Conservation (phyloP, 2,888 invertebrate species). For the Holacanthella duospinosa region DNA sequence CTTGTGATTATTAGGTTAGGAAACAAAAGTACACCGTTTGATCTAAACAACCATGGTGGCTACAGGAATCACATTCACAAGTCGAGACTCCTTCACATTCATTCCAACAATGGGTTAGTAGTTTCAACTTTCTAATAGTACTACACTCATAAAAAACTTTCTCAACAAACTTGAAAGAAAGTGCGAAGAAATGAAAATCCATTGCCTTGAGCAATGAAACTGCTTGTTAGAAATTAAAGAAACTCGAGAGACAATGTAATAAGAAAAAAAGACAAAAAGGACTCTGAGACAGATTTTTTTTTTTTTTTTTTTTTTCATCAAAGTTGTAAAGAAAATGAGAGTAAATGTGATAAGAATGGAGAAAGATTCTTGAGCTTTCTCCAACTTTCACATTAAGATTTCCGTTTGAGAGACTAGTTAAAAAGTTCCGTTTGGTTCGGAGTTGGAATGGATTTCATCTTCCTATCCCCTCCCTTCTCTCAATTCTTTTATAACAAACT, state of each 20-base stretch:
- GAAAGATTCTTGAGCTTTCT: too few relatives aligned
- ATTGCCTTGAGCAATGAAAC: background rate
- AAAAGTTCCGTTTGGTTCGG: too few relatives aligned
- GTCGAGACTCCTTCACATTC: slow-evolving; percentile 81
- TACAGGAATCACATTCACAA: slow-evolving; percentile 78
- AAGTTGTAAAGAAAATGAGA: too few relatives aligned
- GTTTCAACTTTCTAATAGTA: background rate
- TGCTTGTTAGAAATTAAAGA: background rate
- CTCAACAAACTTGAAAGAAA: background rate
- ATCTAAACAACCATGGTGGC: slow-evolving; percentile 55
- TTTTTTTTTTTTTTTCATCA: too few relatives aligned
- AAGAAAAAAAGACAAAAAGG: background rate
- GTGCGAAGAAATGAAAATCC: background rate
- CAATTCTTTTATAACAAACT: too few relatives aligned
- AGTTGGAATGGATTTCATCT: too few relatives aligned
- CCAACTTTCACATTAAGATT: background rate
- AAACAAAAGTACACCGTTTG: slow-evolving; percentile 23
- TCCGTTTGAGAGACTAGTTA: too few relatives aligned
- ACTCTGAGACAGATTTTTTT: background rate
- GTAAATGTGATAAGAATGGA: too few relatives aligned
- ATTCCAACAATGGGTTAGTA: slow-evolving; percentile 78
- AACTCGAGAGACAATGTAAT: background rate
- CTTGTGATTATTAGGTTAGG: slow-evolving; percentile 17
- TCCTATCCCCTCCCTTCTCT: too few relatives aligned
- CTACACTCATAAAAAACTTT: background rate